Base-by-base conservation (phyloP, 1,140 invertebrate genomes). In the Heterodera carotae region DNA sequence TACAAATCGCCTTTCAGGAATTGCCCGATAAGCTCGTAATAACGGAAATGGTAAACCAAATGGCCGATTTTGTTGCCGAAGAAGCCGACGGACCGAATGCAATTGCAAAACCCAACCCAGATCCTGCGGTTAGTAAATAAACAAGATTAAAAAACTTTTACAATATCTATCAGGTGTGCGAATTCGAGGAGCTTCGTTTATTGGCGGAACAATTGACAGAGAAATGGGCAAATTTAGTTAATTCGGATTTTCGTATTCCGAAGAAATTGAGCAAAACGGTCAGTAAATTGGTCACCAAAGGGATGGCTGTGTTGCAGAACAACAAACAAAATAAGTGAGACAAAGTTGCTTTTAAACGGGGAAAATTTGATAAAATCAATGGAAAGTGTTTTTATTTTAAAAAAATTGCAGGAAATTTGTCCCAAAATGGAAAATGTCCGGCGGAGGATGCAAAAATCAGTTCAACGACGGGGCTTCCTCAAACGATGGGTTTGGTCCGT, bases 161-260 rank as follows among this genome's bases (percentile, higher is more conserved):
- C 48, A 29, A 66, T 48, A 33, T 53, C 18, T 53, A 0, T 22
- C 15, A 53, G 48, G 33, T 56, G 18, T 64, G 27, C 39, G 71
- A 74, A 62, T 62, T 74, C 15, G 71, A 74, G 22, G 27, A 43
- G n/a, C 71, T 74, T 18, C 43, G 59, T 27, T 18, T 36, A 59
- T 74, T 74, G 25, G 71, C 71, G 8, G 71, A 59, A 60, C 71
- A 74, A 64, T 64, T 74, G 64, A 56, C 71, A 8, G 71, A 74
- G 29, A 74, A 74, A 74, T 74, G 71, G 71, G 71, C 56, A 6
- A 74, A 74, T 62, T 36, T 74, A 22, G 71, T 74, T 25, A 56
- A 62, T 31, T 74, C 56, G 71, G 71, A 56, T 27, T 74, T 74
- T 39, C 59, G 64, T 6, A 74, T 74, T n/a, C 71, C 71, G n/a